These are phyloP conservation scores for Orius insidiosus DNA, from an alignment of 1,140 invertebrate species.

Conservation along the genomic window DNA sequence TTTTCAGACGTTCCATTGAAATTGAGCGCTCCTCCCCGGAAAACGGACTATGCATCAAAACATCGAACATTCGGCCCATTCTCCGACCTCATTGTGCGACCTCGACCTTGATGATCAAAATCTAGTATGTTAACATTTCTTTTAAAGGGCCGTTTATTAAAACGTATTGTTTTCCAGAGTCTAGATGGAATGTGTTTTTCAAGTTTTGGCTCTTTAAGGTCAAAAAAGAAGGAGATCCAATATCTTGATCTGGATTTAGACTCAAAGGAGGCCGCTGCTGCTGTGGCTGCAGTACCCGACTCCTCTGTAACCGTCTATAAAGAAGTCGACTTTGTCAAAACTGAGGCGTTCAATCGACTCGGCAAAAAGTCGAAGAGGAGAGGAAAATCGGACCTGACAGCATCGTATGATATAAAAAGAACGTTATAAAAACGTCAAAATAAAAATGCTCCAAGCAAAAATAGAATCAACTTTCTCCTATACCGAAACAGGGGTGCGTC, in stretches of 20 bases:
- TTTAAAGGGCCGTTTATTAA: background rate
- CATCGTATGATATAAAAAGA: too few relatives aligned
- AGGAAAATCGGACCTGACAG: constrained; percentile 22
- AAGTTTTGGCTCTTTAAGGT: too few relatives aligned
- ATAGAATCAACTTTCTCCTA: too few relatives aligned
- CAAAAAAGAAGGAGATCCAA: constrained; percentile 32
- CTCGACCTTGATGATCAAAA: background rate
- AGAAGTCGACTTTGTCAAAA: constrained; percentile 80
- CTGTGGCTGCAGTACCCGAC: background rate
- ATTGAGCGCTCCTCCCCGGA: too few relatives aligned
- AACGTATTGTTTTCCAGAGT: too few relatives aligned
- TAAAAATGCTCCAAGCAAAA: too few relatives aligned
- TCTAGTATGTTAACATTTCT: background rate
- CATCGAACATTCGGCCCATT: background rate
- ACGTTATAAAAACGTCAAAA: too few relatives aligned
- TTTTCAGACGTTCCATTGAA: too few relatives aligned
- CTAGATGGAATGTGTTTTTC: too few relatives aligned
- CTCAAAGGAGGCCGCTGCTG: constrained; percentile 17
- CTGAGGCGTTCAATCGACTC: constrained; percentile 76
- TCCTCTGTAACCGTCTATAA: constrained; percentile 52
- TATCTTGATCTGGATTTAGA: constrained; percentile 61
- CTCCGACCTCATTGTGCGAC: background rate
- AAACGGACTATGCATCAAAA: too few relatives aligned
- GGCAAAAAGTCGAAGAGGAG: constrained; percentile 54
- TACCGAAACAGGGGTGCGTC: too few relatives aligned